A percentile compares a stretch with the other conserved stretches of the same genome.
Evolutionary conservation across 1,140 invertebrate genomes (phyloP).

Genomic region (Brachionus manjavacas): DNA sequence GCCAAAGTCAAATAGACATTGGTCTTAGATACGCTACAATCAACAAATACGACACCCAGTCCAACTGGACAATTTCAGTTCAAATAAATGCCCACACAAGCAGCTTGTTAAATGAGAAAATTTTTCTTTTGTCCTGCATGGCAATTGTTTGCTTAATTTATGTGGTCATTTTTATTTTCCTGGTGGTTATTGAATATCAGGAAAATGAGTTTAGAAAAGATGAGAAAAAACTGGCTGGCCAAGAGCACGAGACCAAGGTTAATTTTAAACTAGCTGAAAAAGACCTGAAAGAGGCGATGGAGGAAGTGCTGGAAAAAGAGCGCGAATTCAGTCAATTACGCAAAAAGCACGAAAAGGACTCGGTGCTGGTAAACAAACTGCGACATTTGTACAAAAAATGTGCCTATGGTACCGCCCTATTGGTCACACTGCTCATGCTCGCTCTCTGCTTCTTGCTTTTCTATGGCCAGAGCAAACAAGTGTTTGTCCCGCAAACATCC

Average conservation of each 20-base stretch:
- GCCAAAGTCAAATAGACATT: not conserved
- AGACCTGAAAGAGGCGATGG: constrained; percentile 33
- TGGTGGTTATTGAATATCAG: not conserved
- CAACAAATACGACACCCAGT: not conserved
- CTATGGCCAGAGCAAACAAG: not conserved
- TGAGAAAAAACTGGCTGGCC: not conserved
- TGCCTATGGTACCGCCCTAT: not conserved
- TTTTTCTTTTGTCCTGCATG: not conserved
- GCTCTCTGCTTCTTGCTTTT: not conserved
- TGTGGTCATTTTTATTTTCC: not conserved
- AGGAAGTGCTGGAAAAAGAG: not conserved
- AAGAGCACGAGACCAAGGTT: constrained; percentile 19
- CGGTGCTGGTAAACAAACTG: not conserved
- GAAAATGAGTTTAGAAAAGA: constrained; percentile 12
- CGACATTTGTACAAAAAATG: not conserved
- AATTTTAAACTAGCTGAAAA: constrained; percentile 31
- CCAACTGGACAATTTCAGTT: not conserved
- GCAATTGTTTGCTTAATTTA: not conserved
- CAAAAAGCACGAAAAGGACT: not conserved
- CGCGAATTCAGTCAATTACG: not conserved
- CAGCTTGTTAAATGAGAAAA: not conserved
- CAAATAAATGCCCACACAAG: not conserved
- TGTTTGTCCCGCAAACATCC: not conserved
- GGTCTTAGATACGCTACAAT: not conserved
- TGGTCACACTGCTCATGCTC: not conserved